These are phyloP conservation scores for Camelus dromedarius DNA, from an alignment of 2,113 vertebrate species.

Conservation along the genomic window DNA sequence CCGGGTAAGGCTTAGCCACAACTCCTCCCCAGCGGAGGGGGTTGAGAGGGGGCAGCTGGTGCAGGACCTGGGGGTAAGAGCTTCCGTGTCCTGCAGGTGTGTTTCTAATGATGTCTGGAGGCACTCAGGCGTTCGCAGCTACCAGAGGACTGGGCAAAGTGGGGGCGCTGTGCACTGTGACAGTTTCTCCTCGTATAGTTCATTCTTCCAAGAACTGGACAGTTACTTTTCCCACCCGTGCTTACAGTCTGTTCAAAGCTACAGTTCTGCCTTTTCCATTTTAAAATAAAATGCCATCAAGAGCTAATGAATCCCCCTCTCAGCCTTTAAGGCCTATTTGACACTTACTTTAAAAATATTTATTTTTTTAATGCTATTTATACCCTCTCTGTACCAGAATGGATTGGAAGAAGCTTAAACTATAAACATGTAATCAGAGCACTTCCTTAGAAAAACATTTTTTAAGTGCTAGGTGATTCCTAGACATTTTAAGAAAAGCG, in stretches of 20 bases:
- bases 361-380: slow-evolving; percentile 46
- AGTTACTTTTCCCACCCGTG: background rate
- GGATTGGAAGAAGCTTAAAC: slow-evolving; percentile 2
- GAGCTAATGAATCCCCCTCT: background rate
- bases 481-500: background rate
- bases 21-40: background rate
- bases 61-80: rapidly evolving
- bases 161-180: rapidly evolving
- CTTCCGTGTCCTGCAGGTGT: background rate
- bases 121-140: background rate
- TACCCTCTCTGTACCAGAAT: background rate
- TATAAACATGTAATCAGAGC: slow-evolving; percentile 5
- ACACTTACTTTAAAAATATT: slow-evolving; percentile 33
- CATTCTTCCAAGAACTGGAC: background rate
- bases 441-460: slow-evolving; percentile 24
- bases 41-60: background rate
- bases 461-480: background rate
- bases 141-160: too few species aligned
- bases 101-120: background rate
- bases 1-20: too few species aligned
- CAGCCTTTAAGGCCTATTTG: background rate
- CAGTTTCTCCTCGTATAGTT: rapidly evolving
- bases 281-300: background rate
- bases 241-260: background rate
- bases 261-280: background rate